These are phyloP conservation scores for Drosophila lini DNA, from an alignment of 1,140 invertebrate genomes.

Conservation along the genomic window DNA sequence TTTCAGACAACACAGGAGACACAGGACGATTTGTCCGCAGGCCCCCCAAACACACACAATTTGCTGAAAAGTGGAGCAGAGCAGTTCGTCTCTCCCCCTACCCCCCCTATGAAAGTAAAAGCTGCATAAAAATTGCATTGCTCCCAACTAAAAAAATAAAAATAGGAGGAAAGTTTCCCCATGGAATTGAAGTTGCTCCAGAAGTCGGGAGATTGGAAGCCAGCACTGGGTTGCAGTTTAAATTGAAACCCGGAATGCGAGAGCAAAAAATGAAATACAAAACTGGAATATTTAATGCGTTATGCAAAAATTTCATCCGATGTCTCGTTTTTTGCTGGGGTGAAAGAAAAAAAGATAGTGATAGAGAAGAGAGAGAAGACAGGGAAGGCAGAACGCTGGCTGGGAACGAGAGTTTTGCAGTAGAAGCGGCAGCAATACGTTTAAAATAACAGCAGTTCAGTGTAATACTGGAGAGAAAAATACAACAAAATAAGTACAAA, in stretches of 20 bases:
- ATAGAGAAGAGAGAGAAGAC: constrained; percentile 1
- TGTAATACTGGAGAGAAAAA: constrained; percentile 44
- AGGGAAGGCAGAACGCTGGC: constrained; percentile 13
- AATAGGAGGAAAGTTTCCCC: constrained; percentile 14
- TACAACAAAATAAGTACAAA: constrained; percentile 5
- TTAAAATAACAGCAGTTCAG: constrained; percentile 75
- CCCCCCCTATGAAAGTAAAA: constrained; percentile 66
- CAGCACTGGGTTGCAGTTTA: constrained; percentile 64
- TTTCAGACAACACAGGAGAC: constrained; percentile 26
- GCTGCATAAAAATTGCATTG: constrained; percentile 63
- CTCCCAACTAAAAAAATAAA: constrained; percentile 20
- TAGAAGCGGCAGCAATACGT: constrained; percentile 64
- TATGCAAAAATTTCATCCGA: constrained; percentile 77
- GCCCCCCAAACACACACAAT: constrained; percentile 60
- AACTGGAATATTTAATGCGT: constrained; percentile 81
- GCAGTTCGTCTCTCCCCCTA: constrained; percentile 32
- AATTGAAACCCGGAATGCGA: constrained; percentile 71
- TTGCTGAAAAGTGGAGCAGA: constrained; percentile 74
- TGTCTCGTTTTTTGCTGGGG: constrained; percentile 27
- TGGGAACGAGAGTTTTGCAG: constrained; percentile 18
- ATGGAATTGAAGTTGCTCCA: constrained; percentile 47
- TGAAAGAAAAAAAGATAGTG: constrained; percentile 33
- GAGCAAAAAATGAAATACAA: constrained; percentile 59
- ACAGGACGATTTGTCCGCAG: constrained; percentile 18
- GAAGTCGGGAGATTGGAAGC: constrained; percentile 47